Conservation (phyloP, 2,888 invertebrate genomes). For the Sarcophaga caerulescens region DNA sequence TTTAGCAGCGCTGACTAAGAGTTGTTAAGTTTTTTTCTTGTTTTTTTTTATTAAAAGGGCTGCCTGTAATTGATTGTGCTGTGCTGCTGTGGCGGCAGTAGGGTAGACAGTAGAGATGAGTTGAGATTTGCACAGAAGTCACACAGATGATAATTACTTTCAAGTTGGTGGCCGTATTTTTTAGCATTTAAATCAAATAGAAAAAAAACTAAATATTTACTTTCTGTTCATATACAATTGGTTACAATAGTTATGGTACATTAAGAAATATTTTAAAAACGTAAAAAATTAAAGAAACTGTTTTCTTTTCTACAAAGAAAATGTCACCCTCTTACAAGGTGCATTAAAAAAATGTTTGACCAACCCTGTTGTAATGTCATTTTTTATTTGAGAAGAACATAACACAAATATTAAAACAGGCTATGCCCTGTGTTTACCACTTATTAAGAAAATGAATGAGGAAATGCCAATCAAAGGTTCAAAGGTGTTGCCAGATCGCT, state of each 20-base stretch:
- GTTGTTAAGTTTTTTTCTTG: slow-evolving; percentile 14
- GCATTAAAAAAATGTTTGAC: too few relatives aligned
- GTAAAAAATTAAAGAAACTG: too few relatives aligned
- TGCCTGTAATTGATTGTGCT: background rate
- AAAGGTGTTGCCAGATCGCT: too few relatives aligned
- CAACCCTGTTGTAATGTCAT: too few relatives aligned
- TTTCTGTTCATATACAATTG: background rate
- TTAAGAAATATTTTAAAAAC: background rate
- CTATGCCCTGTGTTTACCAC: too few relatives aligned
- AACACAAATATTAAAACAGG: too few relatives aligned
- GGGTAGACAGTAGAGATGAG: background rate
- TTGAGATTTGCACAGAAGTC: slow-evolving; percentile 61
- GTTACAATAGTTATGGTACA: background rate
- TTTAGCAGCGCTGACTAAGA: slow-evolving; percentile 12
- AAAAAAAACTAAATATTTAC: slow-evolving; percentile 14
- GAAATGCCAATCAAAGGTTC: too few relatives aligned
- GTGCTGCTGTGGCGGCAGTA: background rate
- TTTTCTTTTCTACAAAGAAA: too few relatives aligned
- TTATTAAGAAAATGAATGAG: too few relatives aligned
- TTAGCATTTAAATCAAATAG: slow-evolving; percentile 23
- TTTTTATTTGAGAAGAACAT: too few relatives aligned
- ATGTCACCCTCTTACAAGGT: too few relatives aligned
- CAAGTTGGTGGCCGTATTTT: slow-evolving; percentile 51
- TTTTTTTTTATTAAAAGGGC: slow-evolving; percentile 17
- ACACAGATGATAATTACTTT: slow-evolving; percentile 58